Evolutionary conservation across 2,888 invertebrate genomes (phyloP), one percentile per base, ranked within the genome.

Genomic region (Latrodectus elegans): DNA sequence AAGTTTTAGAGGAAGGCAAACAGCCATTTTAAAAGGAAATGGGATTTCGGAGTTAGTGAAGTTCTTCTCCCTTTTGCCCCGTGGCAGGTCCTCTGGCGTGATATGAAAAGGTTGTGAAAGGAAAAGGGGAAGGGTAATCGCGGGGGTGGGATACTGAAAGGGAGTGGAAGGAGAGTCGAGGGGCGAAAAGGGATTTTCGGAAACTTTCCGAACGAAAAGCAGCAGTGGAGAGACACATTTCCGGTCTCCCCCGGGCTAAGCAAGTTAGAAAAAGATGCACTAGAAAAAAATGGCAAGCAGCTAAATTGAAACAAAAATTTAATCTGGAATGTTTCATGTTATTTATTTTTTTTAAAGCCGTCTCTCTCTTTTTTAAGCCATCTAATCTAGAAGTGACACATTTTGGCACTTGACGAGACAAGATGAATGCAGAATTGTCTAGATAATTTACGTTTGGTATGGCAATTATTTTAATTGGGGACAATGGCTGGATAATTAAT

Each of bases 261-360:
- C 11, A 15, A 38, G 64, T 49, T 65, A 17, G 49, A 38, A 51
- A 11, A 53, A 49, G 72, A 64, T 51, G 26, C n/a, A 26, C 3
- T 6, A 52, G 53, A 79, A 79, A 60, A 60, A 60, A n/a, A 15
- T 53, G 60, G 72, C 22, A 11, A 26, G 38, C 17, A 53, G 65
- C 26, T 49, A 81, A 73, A 84, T 84, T 84, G 77, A 78, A 84
- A 78, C 67, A 78, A 78, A 78, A 78, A 78, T 65, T 14, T 78
- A 17, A 74, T 52, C n/a, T 81, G 68, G 65, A 26, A 17, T 65
- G 65, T 72, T 71, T 80, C 67, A 49, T 53, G 3, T 67, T 77
- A 52, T 15, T 49, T 77, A n/a, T 22, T 78, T 74, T 17, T 14
- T 75, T 55, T 74, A 51, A n/a, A n/a, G 26, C 17, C 51, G 15